These are phyloP conservation scores for Phania funesta DNA, from an alignment of 2,888 invertebrate genomes.

Conservation along the genomic window DNA sequence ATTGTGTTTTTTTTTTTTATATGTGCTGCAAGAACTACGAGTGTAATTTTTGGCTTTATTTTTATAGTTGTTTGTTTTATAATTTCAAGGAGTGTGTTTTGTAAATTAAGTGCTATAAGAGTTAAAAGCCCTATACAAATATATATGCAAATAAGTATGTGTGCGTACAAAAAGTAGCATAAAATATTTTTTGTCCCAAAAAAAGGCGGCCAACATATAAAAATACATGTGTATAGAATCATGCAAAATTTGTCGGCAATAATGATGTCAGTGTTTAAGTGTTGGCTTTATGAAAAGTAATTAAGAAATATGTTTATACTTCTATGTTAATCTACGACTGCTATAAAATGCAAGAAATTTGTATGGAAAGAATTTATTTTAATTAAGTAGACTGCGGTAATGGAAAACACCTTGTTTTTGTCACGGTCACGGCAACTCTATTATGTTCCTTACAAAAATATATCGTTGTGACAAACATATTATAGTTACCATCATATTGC, in stretches of 20 bases:
- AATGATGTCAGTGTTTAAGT: constrained; percentile 34
- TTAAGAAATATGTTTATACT: constrained; percentile 13
- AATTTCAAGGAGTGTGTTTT: constrained; percentile 53
- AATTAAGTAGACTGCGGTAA: no score
- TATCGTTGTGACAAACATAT: no score
- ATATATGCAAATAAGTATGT: neutral
- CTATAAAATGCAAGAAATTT: neutral
- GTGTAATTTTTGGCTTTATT: neutral
- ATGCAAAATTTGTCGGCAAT: neutral
- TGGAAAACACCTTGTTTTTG: neutral
- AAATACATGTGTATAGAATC: neutral
- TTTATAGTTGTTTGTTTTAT: constrained; percentile 44
- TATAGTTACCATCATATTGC: no score
- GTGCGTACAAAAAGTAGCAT: neutral
- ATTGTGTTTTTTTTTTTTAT: neutral
- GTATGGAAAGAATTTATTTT: neutral
- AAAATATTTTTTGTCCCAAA: neutral
- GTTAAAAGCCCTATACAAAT: constrained; percentile 13
- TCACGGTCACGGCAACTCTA: no score
- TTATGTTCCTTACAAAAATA: no score
- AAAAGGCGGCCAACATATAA: neutral
- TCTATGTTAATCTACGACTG: neutral
- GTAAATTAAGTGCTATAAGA: constrained; percentile 47
- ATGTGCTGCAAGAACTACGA: neutral
- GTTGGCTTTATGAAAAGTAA: constrained; percentile 35